Evolutionary conservation across 1,140 invertebrate genomes (phyloP).

Genomic region (Meteorus sp.): DNA sequence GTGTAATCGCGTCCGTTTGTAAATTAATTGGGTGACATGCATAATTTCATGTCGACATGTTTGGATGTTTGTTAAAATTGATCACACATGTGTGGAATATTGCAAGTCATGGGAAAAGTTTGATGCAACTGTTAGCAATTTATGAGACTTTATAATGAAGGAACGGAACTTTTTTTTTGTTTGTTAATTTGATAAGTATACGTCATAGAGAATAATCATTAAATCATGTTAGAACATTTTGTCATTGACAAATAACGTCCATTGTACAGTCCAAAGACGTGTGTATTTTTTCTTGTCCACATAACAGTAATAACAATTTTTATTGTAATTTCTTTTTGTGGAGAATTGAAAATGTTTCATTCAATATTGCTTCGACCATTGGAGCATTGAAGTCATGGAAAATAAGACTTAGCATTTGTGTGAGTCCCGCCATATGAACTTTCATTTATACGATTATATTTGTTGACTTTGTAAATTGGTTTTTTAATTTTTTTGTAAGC

Average conservation of each 20-base stretch:
- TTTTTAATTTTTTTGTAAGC: slow-evolving; percentile 23
- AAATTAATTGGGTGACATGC: too few relatives aligned
- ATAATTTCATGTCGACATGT: not conserved
- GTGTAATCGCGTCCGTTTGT: too few relatives aligned
- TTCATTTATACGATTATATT: slow-evolving; percentile 13
- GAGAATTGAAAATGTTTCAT: too few relatives aligned
- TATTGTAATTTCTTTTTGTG: too few relatives aligned
- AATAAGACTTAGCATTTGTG: not conserved
- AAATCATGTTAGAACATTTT: slow-evolving; percentile 10
- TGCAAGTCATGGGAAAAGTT: too few relatives aligned
- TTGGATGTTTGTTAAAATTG: not conserved
- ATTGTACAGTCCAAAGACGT: slow-evolving; percentile 22
- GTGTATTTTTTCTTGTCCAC: not conserved
- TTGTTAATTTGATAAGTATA: slow-evolving; percentile 3
- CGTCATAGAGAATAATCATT: not conserved
- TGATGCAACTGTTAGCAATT: too few relatives aligned
- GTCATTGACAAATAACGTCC: slow-evolving; percentile 18
- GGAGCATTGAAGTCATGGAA: too few relatives aligned
- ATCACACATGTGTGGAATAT: not conserved
- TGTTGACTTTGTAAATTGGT: slow-evolving; percentile 31
- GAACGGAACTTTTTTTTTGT: not conserved
- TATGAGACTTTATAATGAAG: not conserved
- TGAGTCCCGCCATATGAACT: slow-evolving; percentile 11
- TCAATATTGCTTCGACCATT: too few relatives aligned
- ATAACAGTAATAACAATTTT: not conserved